Evolutionary conservation across 2,797 vertebrate genomes (phyloP).

Genomic region (Sebastolobus altivelis): DNA sequence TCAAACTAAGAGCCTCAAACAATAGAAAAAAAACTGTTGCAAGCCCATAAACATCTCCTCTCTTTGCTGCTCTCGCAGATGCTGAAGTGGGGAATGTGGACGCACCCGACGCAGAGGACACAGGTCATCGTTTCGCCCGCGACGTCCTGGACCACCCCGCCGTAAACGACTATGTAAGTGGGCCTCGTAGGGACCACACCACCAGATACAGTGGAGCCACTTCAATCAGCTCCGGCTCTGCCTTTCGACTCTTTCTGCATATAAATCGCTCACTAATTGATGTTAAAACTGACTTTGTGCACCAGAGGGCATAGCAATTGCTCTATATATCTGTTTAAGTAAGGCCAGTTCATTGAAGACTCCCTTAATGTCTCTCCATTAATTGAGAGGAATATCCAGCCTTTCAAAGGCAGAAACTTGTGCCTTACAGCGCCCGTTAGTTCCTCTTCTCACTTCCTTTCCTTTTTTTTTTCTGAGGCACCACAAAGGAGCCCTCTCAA

Average conservation of each 20-base stretch:
- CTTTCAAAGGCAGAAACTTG: constrained; percentile 83
- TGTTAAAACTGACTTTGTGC: constrained; percentile 86
- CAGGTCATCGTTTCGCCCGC: constrained; percentile 87
- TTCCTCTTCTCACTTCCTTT: constrained; percentile 60
- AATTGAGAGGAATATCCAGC: constrained; percentile 86
- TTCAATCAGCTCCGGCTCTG: constrained; percentile 71
- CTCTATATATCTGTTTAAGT: constrained; percentile 89
- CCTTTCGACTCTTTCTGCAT: constrained; percentile 73
- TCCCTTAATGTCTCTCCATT: constrained; percentile 86
- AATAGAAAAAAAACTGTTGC: constrained; percentile 23
- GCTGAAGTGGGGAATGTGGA: constrained; percentile 84
- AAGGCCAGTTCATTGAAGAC: constrained; percentile 87
- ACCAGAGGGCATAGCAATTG: constrained; percentile 85
- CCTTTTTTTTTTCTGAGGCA: constrained; percentile 47
- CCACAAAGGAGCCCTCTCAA: constrained; percentile 76
- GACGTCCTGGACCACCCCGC: constrained; percentile 89
- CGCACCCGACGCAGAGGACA: constrained; percentile 71
- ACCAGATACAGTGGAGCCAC: constrained; percentile 62
- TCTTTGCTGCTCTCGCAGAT: constrained; percentile 73
- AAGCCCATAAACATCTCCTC: constrained; percentile 6
- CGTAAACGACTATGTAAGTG: constrained; percentile 94
- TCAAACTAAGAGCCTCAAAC: constrained; percentile 30
- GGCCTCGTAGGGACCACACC: constrained; percentile 37
- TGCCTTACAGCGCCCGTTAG: constrained; percentile 76
- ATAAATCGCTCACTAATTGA: constrained; percentile 87